Evolutionary conservation across 1,140 invertebrate genomes (phyloP), one percentile per base, ranked within the genome.

Genomic region (Danaus melanippus): DNA sequence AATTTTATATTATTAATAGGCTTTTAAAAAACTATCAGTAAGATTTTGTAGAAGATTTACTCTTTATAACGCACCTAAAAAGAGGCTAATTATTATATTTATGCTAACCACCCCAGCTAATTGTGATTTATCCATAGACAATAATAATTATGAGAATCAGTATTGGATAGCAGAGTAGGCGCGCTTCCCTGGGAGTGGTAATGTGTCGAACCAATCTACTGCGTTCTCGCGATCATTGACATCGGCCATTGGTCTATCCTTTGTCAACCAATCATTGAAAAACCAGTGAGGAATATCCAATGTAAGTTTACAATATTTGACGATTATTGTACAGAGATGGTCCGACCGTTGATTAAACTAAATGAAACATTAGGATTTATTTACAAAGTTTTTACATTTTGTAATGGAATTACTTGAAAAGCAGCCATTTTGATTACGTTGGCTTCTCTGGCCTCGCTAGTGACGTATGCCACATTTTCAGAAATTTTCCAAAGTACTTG

Each of bases 191-290:
- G 74, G 81, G 82, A 87, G 85, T 87, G 85, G 85, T 87, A 86
- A 80, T 74, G 72, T 64, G 68, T 64, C 78, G 81, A 86, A 85
- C 86, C 86, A 87, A 87, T 87, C 84, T 87, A 84, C 80, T 79
- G 76, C 84, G 76, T 86, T 76, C 82, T 66, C 75, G 67, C 73
- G 79, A 80, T 83, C 79, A 81, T 79, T 84, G 78, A 84, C 79
- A 78, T 83, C 84, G 84, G 65, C 83, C 81, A 87, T 87, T 87
- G 86, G 86, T 87, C 86, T 87, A 84, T 78, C 79, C 67, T 80
- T 86, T 84, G 84, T 82, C 83, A 86, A 85, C 84, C 86, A 87
- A 87, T 87, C 86, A 87, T 86, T 69, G 84, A 76, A 83, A 87
- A 83, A 84, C 82, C 84, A 80, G 79, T 85, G 76, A 86, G 79